Percentiles rank a stretch among this genome's conserved stretches.
Conservation (phyloP, 2,797 vertebrate genomes). For the Anas acuta region DNA sequence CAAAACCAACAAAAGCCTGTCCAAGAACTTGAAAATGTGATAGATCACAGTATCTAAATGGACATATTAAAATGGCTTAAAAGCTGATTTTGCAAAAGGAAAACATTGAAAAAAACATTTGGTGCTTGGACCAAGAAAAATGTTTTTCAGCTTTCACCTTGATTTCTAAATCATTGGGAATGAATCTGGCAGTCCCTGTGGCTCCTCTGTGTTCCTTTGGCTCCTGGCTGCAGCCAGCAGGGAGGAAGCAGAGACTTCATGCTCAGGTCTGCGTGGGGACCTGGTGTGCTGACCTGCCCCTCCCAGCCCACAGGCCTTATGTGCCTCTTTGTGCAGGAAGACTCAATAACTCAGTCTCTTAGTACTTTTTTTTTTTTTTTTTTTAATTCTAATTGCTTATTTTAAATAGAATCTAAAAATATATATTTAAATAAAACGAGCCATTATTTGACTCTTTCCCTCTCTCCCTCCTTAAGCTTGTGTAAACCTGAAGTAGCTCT, state of each 20-base stretch:
- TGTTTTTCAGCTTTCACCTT: background rate
- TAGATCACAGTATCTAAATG: background rate
- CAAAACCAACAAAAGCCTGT: background rate
- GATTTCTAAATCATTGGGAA: background rate
- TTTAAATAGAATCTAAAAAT: background rate
- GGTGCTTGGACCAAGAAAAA: background rate
- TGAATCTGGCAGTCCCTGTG: background rate
- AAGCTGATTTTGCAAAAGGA: background rate
- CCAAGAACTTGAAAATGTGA: background rate
- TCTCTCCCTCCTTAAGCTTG: background rate
- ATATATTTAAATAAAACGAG: background rate
- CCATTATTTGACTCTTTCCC: background rate
- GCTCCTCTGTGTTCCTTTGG: background rate
- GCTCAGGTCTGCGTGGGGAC: background rate
- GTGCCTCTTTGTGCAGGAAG: background rate
- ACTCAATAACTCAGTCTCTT: rapidly evolving
- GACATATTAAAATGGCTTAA: background rate
- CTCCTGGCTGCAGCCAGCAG: background rate
- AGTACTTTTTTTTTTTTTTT: background rate
- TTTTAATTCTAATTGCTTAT: background rate
- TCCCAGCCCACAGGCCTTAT: rapidly evolving
- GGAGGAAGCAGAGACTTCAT: background rate
- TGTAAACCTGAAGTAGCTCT: background rate
- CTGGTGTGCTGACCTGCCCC: background rate
- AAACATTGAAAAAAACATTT: background rate